Conservation (phyloP, 2,113 vertebrate genomes). For the Rhodinocichla rosea region DNA sequence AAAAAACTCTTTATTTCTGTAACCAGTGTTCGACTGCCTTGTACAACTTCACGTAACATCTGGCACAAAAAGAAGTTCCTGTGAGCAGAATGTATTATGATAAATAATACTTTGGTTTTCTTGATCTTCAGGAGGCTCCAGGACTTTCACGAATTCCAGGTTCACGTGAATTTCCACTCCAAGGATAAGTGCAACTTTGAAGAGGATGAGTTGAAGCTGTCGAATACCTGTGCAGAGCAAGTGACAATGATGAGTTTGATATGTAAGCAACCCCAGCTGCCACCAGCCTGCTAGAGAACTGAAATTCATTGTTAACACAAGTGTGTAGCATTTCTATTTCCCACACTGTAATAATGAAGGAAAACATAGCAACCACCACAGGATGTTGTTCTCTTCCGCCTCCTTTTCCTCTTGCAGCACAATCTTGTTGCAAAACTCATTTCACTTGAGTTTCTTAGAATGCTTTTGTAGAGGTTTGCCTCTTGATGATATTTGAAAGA, state of each 20-base stretch:
- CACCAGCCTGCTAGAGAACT: background rate
- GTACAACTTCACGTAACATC: background rate
- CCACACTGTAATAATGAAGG: background rate
- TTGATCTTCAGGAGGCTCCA: slow-evolving; percentile 93
- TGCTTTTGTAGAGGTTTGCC: background rate
- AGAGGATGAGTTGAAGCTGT: slow-evolving; percentile 92
- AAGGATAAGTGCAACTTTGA: slow-evolving; percentile 93
- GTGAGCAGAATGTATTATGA: background rate
- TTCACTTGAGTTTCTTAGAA: background rate
- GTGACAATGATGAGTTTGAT: background rate
- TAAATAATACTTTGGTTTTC: slow-evolving; percentile 86
- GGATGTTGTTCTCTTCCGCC: background rate
- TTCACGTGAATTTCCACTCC: slow-evolving; percentile 96
- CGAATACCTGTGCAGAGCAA: slow-evolving; percentile 83
- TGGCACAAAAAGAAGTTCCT: background rate
- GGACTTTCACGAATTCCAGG: slow-evolving; percentile 89
- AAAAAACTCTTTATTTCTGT: background rate
- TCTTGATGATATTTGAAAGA: background rate
- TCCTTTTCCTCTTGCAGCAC: background rate
- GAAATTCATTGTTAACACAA: background rate
- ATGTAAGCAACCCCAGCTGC: background rate
- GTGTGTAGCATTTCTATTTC: background rate
- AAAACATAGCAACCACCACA: background rate
- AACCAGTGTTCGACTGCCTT: background rate
- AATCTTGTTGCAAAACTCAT: background rate